Conservation (phyloP, 2,888 invertebrate species). For the Xestoiulus laeticollis region DNA sequence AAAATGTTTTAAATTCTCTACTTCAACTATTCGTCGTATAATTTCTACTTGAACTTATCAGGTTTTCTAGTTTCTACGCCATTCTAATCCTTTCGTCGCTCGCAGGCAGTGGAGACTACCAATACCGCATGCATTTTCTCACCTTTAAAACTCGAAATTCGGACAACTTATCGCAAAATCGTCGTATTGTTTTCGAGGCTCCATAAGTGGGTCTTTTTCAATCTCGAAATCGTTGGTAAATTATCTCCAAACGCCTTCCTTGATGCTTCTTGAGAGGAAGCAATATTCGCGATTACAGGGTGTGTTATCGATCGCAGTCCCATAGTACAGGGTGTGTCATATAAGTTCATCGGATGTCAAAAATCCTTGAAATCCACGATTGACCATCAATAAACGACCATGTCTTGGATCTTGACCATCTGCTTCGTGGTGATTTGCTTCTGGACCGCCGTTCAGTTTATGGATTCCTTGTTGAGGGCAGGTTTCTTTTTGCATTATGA, state of each 20-base stretch:
- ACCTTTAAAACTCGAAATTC: too few relatives aligned
- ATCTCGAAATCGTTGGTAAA: neutral
- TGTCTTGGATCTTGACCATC: slow-evolving; percentile 9
- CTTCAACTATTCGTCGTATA: too few relatives aligned
- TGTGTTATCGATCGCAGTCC: neutral
- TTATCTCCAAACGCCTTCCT: neutral
- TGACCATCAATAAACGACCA: neutral
- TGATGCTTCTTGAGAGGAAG: neutral
- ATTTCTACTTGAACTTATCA: neutral
- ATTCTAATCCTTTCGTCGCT: too few relatives aligned
- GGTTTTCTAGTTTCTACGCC: too few relatives aligned
- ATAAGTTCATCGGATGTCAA: neutral
- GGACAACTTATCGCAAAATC: too few relatives aligned
- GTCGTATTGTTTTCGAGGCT: too few relatives aligned
- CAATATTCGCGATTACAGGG: neutral
- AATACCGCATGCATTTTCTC: too few relatives aligned
- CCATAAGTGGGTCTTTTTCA: neutral
- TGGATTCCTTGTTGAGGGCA: slow-evolving; percentile 46
- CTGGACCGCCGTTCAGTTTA: slow-evolving; percentile 46
- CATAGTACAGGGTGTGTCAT: neutral
- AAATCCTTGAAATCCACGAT: neutral
- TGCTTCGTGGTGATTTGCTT: slow-evolving; percentile 20
- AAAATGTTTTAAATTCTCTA: neutral
- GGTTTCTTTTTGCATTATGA: neutral
- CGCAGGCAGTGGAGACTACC: too few relatives aligned